Evolutionary conservation across 2,797 vertebrate species (phyloP).

Genomic region (Myiotriccus ornatus): DNA sequence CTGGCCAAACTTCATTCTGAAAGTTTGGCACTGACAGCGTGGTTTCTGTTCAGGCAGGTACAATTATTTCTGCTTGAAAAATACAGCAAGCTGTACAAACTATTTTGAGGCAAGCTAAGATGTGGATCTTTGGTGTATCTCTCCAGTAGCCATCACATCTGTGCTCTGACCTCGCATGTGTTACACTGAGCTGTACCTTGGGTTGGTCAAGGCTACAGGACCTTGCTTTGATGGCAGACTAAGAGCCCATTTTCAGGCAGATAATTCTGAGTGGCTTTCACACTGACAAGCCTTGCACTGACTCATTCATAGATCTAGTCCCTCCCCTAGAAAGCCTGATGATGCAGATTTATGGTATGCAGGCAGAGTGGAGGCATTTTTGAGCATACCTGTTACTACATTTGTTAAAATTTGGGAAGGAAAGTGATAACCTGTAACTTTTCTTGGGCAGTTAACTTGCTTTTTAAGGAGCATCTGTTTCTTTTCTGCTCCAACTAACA

Average conservation of each 20-base stretch:
- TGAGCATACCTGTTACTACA: neutral
- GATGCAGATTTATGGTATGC: neutral
- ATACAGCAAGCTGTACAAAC: neutral
- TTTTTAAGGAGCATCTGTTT: neutral
- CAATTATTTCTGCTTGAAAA: neutral
- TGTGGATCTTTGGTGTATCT: neutral
- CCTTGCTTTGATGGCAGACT: neutral
- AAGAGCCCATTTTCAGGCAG: neutral
- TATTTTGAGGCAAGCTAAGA: neutral
- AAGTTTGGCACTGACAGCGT: fast-evolving
- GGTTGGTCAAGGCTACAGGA: neutral
- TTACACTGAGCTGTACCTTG: neutral
- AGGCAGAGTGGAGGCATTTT: neutral
- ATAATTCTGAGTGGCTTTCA: neutral
- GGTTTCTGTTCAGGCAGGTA: neutral
- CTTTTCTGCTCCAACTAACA: neutral
- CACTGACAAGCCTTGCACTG: neutral
- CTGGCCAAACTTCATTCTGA: neutral
- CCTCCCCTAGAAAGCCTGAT: neutral
- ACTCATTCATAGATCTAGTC: neutral
- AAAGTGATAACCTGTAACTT: neutral
- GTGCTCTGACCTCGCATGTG: neutral
- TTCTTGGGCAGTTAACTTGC: neutral
- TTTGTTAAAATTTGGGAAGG: neutral
- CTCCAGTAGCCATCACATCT: neutral